Base-by-base conservation (phyloP, 23 tunicate species). In the Phallusia fumigata region DNA sequence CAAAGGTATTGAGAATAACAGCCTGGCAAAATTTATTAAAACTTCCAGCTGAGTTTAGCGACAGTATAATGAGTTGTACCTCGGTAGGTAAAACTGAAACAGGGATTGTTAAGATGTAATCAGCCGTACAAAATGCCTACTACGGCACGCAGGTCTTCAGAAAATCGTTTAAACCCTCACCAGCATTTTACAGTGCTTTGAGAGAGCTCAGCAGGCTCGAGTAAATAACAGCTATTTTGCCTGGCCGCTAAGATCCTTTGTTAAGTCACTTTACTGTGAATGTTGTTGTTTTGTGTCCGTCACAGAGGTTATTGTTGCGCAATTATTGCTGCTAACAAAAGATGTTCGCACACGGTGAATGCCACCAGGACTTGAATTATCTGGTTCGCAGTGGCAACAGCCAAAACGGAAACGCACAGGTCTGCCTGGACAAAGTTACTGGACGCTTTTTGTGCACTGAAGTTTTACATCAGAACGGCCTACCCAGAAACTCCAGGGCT, bases 341-440 rank as follows among this genome's bases (percentile, higher is more conserved):
- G 69, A 58, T 58, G 69, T 58, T 21, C 69, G 69, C 26, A 58
- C 69, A 58, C 69, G 69, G 69, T 21, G 69, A 58, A 58, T 58
- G 69, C 69, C 69, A 58, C 28, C 69, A 58, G 16, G 69, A 24
- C 28, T 21, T 58, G 69, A 58, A 58, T 24, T 58, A 58, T 24
- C 69, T 58, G 69, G 69, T 58, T 58, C 69, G 69, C 26, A 58
- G 28, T 24, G 69, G 28, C 28, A 24, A 24, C 28, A 13, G 28
- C 69, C 69, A 58, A 58, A 22, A 58, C 69, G 69, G 69, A 22
- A 58, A 58, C 69, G 11, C 69, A 6, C 69, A 58, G 28, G 69
- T 58, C 13, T 58, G 69, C 69, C 69, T 58, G 69, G 69, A 58
- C 69, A 58, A 58, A 58, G 69, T 58, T 24, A 58, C 69, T 58